Percentiles rank a stretch among this genome's conserved stretches.
phyloP scores from a whole-genome alignment of 1,140 invertebrate genomes.

The Penaeus chinensis region DNA sequence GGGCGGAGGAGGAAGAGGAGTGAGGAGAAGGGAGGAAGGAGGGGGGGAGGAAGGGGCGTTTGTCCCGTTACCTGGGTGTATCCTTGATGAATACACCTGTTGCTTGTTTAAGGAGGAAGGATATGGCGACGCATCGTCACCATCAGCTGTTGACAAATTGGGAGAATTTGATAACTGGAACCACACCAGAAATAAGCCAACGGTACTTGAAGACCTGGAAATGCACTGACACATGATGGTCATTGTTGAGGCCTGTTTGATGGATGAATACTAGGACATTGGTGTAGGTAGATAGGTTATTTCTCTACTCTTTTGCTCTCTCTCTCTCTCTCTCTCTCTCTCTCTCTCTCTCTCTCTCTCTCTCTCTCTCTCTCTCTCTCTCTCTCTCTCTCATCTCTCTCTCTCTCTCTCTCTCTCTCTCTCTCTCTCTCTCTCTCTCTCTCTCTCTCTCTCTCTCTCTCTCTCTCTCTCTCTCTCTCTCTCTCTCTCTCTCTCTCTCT shows the following conservation, averaged over 20 bases:
- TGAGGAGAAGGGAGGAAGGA: background rate
- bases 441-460: too few relatives aligned
- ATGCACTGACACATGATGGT: too few relatives aligned
- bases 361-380: conserved; percentile 12
- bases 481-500: too few relatives aligned
- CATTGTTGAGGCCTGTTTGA: background rate
- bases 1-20: background rate
- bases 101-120: too few relatives aligned
- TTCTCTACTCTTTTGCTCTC: background rate
- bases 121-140: background rate
- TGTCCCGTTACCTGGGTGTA: background rate
- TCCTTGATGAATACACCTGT: background rate
- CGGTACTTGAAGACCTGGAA: too few relatives aligned
- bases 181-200: too few relatives aligned
- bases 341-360: background rate
- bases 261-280: background rate
- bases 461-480: too few relatives aligned
- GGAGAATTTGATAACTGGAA: too few relatives aligned
- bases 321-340: background rate
- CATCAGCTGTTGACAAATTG: background rate
- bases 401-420: too few relatives aligned
- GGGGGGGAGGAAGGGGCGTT: background rate
- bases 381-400: background rate
- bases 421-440: too few relatives aligned
- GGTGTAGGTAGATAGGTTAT: background rate